Evolutionary conservation across 1,140 invertebrate genomes (phyloP), one percentile per base, ranked within the genome.

Genomic region (Oedothorax gibbosus): DNA sequence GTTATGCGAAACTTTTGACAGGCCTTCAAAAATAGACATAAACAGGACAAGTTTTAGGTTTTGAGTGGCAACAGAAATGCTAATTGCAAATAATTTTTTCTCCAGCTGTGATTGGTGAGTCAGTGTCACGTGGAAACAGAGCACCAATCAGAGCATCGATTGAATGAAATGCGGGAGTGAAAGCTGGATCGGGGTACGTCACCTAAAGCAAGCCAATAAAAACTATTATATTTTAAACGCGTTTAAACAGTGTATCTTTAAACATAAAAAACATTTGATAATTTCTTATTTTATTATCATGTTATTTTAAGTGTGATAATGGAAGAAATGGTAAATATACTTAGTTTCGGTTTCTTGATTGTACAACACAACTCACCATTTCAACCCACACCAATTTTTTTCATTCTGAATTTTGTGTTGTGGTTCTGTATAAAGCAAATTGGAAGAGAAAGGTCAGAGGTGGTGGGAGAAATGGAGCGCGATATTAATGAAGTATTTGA

Each of bases 401-500:
- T 71, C 50, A 71, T n/a, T 51, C 69, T 71, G 15, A 71, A 69
- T 18, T 60, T 60, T n/a, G 11, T 60, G n/a, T 60, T 60, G 11
- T 60, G 11, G 11, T 12, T 60, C 6, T 60, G n/a, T 5, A 60
- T 0, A 60, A 60, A 60, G n/a, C n/a, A 60, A 14, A 60, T 60
- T 60, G 7, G 57, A 7, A 15, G 62, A 65, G 57, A 49, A 84
- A 84, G 81, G 81, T 84, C 81, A 84, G 81, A 84, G 81, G 81
- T 84, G 72, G 72, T 56, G 72, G 66, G 57, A 57, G 72, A 84
- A 76, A 72, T 72, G 56, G 81, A 84, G 68, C 81, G 81, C n/a
- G 81, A 84, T 84, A 84, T 84, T 76, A 84, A 84, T 66, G 81
- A 84, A 65, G 81, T 84, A 49, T 84, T 84, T 75, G 72, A 76